Evolutionary conservation across 2,888 invertebrate species (phyloP).

Genomic region (Mesochorus sp.): DNA sequence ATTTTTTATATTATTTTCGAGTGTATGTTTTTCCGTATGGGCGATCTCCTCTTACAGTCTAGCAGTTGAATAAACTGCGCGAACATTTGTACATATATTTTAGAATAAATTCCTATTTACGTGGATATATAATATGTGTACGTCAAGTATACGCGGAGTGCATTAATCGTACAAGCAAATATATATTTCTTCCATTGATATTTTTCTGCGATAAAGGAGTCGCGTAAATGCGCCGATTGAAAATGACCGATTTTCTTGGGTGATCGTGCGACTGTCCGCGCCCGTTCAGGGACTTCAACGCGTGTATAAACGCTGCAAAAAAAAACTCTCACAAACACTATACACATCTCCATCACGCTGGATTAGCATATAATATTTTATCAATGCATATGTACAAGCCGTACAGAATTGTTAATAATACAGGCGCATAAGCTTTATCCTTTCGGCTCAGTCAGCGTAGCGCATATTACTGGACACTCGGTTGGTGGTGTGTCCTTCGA

Average conservation of each 20-base stretch:
- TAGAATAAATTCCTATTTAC: slow-evolving; percentile 11
- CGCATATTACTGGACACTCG: slow-evolving; percentile 43
- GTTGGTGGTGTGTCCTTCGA: slow-evolving; percentile 71
- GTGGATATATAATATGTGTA: not conserved
- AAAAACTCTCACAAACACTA: slow-evolving; percentile 60
- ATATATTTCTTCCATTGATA: slow-evolving; percentile 53
- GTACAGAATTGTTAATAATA: slow-evolving; percentile 75
- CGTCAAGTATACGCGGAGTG: not conserved
- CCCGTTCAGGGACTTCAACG: slow-evolving; percentile 38
- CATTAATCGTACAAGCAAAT: slow-evolving; percentile 12
- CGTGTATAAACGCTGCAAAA: not conserved
- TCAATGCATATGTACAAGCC: slow-evolving; percentile 64
- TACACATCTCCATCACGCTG: not conserved
- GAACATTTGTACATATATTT: slow-evolving; percentile 3
- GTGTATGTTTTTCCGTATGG: too few relatives aligned
- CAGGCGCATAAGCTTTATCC: slow-evolving; percentile 66
- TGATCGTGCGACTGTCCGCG: slow-evolving; percentile 55
- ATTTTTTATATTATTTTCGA: too few relatives aligned
- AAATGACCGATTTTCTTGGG: slow-evolving; percentile 55
- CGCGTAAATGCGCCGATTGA: slow-evolving; percentile 44
- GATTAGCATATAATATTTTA: slow-evolving; percentile 73
- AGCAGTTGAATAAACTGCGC: too few relatives aligned
- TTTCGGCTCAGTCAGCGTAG: slow-evolving; percentile 40
- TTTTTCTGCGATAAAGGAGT: slow-evolving; percentile 36
- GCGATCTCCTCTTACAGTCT: too few relatives aligned